These are phyloP conservation scores for Athetis lepigone DNA, from an alignment of 2,888 invertebrate species.

Conservation along the genomic window DNA sequence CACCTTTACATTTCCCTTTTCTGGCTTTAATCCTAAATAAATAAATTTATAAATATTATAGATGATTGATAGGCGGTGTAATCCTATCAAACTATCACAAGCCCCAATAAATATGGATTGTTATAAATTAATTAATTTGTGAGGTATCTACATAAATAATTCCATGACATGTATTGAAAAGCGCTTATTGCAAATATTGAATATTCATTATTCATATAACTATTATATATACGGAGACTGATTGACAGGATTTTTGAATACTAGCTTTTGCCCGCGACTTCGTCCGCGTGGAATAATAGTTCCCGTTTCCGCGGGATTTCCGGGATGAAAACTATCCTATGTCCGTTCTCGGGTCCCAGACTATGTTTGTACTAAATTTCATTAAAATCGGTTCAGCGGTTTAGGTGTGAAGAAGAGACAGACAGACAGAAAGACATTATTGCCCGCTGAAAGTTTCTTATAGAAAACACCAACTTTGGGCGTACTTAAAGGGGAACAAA, in stretches of 20 bases:
- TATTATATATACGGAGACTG: not conserved
- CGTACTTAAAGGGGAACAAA: no score
- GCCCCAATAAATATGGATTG: not conserved
- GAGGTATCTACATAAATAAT: not conserved
- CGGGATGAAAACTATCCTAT: no score
- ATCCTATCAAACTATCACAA: not conserved
- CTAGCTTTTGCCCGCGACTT: no score
- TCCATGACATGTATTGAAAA: constrained; percentile 1
- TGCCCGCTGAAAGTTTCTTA: no score
- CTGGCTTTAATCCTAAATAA: not conserved
- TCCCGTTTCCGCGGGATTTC: no score
- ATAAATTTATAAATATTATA: constrained; percentile 1
- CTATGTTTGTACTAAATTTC: no score
- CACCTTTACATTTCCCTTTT: not conserved
- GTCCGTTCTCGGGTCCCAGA: no score
- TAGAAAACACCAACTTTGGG: no score
- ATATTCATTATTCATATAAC: constrained; percentile 23
- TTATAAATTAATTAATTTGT: constrained; percentile 20
- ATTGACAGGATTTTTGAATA: constrained; percentile 14
- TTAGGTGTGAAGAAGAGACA: no score
- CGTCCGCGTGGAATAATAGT: no score
- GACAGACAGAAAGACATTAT: no score
- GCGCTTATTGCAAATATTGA: constrained; percentile 16
- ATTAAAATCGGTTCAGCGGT: no score
- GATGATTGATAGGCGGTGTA: not conserved